Base-by-base conservation (phyloP, 2,113 vertebrate genomes). In the Scophthalmus maximus region DNA sequence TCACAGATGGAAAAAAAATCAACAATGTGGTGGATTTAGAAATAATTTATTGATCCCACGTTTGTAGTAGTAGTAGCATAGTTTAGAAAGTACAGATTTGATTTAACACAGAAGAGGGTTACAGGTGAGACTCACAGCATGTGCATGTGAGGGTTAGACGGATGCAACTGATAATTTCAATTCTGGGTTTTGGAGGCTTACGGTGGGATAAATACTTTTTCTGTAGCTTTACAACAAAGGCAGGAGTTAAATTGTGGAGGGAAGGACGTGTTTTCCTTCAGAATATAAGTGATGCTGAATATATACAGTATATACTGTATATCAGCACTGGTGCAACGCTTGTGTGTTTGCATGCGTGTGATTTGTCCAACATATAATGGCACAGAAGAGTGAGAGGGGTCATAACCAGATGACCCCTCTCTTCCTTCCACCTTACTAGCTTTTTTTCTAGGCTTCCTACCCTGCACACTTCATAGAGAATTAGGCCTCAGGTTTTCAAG, bases 1-100 rank as follows among this genome's bases (percentile, higher is more conserved):
- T 72, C 52, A 47, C n/a, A 42, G 38, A 42, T 42, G n/a, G n/a
- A n/a, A n/a, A 15, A 20, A 15, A 29, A 20, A 20, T 30, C 10
- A 50, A 10, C 11, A 42, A 20, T 15, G 38, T 18, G 20, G 32
- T 40, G n/a, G 12, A 58, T n/a, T 57, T 30, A 36, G 23, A 30
- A 42, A 42, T 66, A 2, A 17, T 66, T 26, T 32, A 51, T 44
- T 44, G 34, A 75, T 42, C 6, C 9, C 17, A 56, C n/a, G 20
- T 34, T n/a, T n/a, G 10, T 26, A 53, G 34, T 36, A 56, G 25
- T 36, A 17, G 32, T 15, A 64, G 14, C 18, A 71, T 5, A 50
- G 30, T n/a, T 50, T 25, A 23, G 8, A 57, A 49, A 63, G 27
- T 34, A 20, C 20, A 62, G 18, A 47, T 72, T 18, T 18, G 10